Evolutionary conservation across 2,113 vertebrate genomes (phyloP), one percentile per base, ranked within the genome.

Genomic region (Melierax canorus): DNA sequence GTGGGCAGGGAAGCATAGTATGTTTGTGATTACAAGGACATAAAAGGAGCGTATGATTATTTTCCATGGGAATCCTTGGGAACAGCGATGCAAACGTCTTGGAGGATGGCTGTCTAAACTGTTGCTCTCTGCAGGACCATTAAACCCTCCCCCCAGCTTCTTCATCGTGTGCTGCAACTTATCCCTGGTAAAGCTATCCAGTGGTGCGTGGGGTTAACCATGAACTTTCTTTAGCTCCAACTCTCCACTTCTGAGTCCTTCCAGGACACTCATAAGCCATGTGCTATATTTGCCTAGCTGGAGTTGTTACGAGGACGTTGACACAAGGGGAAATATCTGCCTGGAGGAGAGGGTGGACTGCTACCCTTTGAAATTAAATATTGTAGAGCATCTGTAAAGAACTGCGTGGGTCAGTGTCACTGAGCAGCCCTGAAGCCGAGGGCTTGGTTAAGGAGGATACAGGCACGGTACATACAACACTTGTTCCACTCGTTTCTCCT

Each of bases 61-160:
- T 94, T 94, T 97, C 74, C 88, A 66, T 79, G 92, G 73, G 86
- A 97, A 94, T 85, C 71, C 69, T 91, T 4, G 21, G 68, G 86
- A 96, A 74, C 10, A 43, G 92, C 7, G 1, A 48, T 21, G 56
- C 60, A 67, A 66, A 59, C 2, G 0, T 81, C 84, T 83, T 26
- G 10, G 67, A 76, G 63, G 67, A 71, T 58, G 71, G 36, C 58
- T 86, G 53, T 50, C 74, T 51, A 34, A 91, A 59, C 51, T 74
- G 43, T 27, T 66, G 55, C 27, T 86, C 45, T 77, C 79, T 81
- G 43, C 43, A 59, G 30, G 39, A 95, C 50, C 56, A 73, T 64
- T 69, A 58, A 87, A n/a, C 22, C 92, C 48, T 84, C 74, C 78
- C 88, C 80, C n/a, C 69, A 56, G 32, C 10, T 89, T 72, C 83